These are phyloP conservation scores for Busseola fusca DNA, from an alignment of 2,888 invertebrate species.

Conservation along the genomic window DNA sequence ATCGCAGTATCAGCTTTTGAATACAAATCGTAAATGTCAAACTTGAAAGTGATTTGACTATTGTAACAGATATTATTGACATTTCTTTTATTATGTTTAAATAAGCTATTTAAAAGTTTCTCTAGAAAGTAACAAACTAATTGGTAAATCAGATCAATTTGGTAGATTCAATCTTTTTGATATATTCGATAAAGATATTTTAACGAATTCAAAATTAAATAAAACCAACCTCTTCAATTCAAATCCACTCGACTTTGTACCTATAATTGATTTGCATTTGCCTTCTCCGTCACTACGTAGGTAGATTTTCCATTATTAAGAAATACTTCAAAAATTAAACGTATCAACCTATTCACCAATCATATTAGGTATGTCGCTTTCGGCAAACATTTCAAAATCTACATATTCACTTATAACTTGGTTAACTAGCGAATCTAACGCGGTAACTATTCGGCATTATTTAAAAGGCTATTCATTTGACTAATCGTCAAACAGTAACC, in stretches of 20 bases:
- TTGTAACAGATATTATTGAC: background rate
- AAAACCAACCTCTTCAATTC: background rate
- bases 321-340: conserved; percentile 6
- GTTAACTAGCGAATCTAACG: conserved; percentile 21
- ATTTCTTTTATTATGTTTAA: background rate
- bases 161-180: background rate
- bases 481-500: conserved; percentile 44
- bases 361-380: conserved; percentile 11
- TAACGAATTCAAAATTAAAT: background rate
- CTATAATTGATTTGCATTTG: too few species aligned
- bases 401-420: conserved; percentile 7
- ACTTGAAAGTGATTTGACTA: conserved; percentile 25
- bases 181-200: background rate
- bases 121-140: background rate
- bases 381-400: conserved; percentile 4
- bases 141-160: background rate
- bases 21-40: conserved; percentile 36
- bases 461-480: conserved; percentile 24
- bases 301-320: background rate
- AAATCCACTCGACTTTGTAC: background rate
- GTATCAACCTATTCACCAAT: background rate
- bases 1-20: conserved; percentile 2
- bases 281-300: background rate
- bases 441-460: conserved; percentile 19
- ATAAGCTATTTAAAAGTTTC: background rate